These are phyloP conservation scores for Lepidochrysops patricia DNA, from an alignment of 2,888 invertebrate species.

Conservation along the genomic window DNA sequence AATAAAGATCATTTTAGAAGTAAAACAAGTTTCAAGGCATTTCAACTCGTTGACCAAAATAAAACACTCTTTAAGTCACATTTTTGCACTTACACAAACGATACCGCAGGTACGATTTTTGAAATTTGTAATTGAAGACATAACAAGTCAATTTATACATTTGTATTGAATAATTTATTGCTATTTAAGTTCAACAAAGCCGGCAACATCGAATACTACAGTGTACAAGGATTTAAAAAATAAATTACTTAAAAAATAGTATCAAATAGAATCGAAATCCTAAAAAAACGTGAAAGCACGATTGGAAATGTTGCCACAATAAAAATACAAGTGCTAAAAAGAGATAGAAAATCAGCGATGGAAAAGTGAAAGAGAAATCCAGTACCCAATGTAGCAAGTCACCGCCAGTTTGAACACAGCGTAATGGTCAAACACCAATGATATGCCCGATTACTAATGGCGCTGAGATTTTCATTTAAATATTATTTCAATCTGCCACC, in stretches of 20 bases:
- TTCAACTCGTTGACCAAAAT: background rate
- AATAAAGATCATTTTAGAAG: no score
- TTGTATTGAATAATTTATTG: background rate
- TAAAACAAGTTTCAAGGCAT: no score
- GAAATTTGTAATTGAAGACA: constrained; percentile 5
- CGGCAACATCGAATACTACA: constrained; percentile 5
- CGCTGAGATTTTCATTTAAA: constrained; percentile 24
- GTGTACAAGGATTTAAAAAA: background rate
- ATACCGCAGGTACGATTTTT: constrained; percentile 10
- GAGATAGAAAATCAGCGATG: background rate
- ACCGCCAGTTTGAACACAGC: constrained; percentile 14
- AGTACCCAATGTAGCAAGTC: background rate
- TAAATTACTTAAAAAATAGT: constrained; percentile 8
- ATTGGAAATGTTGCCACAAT: background rate
- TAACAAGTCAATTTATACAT: constrained; percentile 9
- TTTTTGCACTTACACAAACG: background rate
- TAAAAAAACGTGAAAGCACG: background rate
- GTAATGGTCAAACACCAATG: constrained; percentile 24
- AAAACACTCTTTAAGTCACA: background rate
- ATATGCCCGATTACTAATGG: constrained; percentile 25
- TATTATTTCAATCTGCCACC: constrained; percentile 47
- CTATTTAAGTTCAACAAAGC: constrained; percentile 6
- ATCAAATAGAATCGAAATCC: background rate
- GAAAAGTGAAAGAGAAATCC: background rate
- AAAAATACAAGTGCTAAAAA: background rate